A percentile compares a stretch with the other conserved stretches of the same genome.
Evolutionary conservation across 2,797 vertebrate genomes (phyloP).

Genomic region (Pseudotriccus pelzelni): DNA sequence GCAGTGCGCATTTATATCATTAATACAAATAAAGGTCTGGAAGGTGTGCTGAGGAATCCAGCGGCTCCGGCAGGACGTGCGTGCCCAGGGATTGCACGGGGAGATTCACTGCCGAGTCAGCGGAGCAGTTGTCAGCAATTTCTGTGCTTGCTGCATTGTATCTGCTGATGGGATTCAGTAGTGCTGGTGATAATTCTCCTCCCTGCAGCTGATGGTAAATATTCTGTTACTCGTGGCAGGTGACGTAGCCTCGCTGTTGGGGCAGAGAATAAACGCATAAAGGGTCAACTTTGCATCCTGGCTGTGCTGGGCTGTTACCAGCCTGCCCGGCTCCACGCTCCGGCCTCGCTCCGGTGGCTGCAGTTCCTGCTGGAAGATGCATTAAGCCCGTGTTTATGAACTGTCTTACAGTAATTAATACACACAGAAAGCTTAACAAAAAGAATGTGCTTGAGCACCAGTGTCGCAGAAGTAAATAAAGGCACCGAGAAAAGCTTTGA

Average conservation of each 20-base stretch:
- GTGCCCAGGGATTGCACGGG: neutral
- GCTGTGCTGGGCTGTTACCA: neutral
- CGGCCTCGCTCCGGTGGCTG: neutral
- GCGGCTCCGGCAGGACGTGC: neutral
- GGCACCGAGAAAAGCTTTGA: neutral
- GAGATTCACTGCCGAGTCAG: neutral
- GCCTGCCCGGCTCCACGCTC: neutral
- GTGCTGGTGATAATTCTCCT: conserved; percentile 29
- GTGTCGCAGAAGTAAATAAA: neutral
- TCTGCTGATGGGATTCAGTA: conserved; percentile 15
- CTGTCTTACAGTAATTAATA: conserved; percentile 3
- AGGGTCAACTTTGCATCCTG: neutral
- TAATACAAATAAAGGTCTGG: conserved; percentile 3
- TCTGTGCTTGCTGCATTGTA: neutral
- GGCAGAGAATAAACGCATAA: neutral
- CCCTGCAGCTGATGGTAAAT: conserved; percentile 48
- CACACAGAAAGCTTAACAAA: neutral
- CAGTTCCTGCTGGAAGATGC: neutral
- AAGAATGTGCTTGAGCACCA: neutral
- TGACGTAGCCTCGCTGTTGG: neutral
- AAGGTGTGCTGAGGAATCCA: conserved; percentile 21
- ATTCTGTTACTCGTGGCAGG: conserved; percentile 17
- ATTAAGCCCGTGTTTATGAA: neutral
- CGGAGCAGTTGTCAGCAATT: conserved; percentile 35
- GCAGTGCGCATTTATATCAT: neutral